Evolutionary conservation across 1,140 invertebrate genomes (phyloP), one percentile per base, ranked within the genome.

Genomic region (Calosoma granatense): DNA sequence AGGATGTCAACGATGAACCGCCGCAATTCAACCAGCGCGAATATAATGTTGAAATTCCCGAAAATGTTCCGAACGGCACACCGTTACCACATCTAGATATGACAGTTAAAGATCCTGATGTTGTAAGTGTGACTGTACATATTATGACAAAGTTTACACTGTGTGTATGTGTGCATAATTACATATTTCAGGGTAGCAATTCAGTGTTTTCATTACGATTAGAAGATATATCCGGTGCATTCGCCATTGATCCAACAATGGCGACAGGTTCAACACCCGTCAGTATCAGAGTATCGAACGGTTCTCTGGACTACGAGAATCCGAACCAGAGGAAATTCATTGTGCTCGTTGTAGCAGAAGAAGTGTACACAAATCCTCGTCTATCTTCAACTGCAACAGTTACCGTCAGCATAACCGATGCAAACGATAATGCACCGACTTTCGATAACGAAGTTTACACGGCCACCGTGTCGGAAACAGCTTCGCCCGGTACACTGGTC

Each of bases 1-100:
- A 84, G 65, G 94, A 96, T 73, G 90, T 96, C 0, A 97, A 97
- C 72, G 94, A 98, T 70, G 91, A 92, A 63, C 84, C 92, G 0
- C 95, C 94, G 0, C 74, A 76, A 14, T 92, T 92, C 71, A 89
- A 89, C 73, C 76, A 80, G 36, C 78, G 84, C 26, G 90, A 93
- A 67, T 94, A 92, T 71, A 79, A 75, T 39, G 86, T 92, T 4
- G 81, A 83, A 47, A 82, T 94, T 56, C 81, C 85, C 0, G 92
- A 95, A 70, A 92, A 91, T 64, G 83, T 90, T 1, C 81, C 85
- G 0, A 76, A 84, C 53, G 90, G 90, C 1, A 90, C 90, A 0
- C 86, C 88, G 0, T 70, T 95, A 11, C 88, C 88, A 0, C 80
- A 87, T 65, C 67, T 94, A 41, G 85, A 92, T 62, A 93, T 95